Conservation (phyloP, 1,140 invertebrate species). For the Bombus pyrosoma region DNA sequence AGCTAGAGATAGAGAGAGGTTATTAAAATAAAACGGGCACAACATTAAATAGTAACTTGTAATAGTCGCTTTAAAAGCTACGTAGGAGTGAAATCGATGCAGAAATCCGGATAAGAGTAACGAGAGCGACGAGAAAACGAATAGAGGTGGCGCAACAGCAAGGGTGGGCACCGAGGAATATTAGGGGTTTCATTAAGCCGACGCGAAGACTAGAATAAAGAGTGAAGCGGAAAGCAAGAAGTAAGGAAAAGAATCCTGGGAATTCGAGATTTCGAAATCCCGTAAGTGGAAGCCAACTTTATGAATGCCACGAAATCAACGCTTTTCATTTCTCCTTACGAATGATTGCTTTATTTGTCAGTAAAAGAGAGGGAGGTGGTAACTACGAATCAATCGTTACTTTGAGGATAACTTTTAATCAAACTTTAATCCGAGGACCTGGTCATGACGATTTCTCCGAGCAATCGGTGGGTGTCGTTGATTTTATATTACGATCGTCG, state of each 20-base stretch:
- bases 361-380: background rate
- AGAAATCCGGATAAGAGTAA: constrained; percentile 6
- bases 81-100: background rate
- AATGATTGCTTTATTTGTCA: constrained; percentile 43
- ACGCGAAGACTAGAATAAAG: constrained; percentile 22
- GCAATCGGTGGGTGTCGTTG: background rate
- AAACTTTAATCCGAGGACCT: constrained; percentile 22
- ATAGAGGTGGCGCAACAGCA: background rate
- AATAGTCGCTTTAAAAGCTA: constrained; percentile 24
- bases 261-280: constrained; percentile 49
- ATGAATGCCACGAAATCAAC: constrained; percentile 29
- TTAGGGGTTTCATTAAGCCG: constrained; percentile 53
- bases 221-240: constrained; percentile 11
- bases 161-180: background rate
- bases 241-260: constrained; percentile 23
- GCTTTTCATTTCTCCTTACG: constrained; percentile 29
- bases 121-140: background rate
- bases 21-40: constrained; percentile 1
- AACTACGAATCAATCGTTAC: constrained; percentile 27
- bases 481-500: background rate
- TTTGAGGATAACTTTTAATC: constrained; percentile 11
- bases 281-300: constrained; percentile 39
- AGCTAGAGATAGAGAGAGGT: background rate
- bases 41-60: constrained; percentile 54
- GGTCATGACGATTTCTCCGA: background rate